A percentile compares a stretch with the other conserved stretches of the same genome.
Conservation (phyloP, 1,140 invertebrate genomes). For the Pteromalus puparum region DNA sequence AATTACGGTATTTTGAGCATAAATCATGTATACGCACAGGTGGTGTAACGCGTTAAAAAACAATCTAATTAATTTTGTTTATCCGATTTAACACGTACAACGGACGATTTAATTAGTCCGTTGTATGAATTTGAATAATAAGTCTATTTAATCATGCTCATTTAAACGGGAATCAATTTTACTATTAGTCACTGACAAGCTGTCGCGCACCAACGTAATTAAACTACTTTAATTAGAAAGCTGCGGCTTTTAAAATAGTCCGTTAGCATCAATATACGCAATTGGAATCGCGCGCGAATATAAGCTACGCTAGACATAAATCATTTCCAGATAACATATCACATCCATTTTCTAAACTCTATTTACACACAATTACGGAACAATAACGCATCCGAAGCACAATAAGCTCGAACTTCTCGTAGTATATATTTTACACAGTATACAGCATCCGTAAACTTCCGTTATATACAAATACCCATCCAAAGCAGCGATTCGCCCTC, state of each 20-base stretch:
- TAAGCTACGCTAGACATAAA: not conserved
- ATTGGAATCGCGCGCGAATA: not conserved
- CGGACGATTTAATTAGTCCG: too few relatives aligned
- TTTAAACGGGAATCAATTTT: slow-evolving; percentile 29
- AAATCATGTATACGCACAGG: too few relatives aligned
- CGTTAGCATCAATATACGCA: not conserved
- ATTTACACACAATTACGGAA: not conserved
- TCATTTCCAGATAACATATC: not conserved
- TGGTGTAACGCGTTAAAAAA: too few relatives aligned
- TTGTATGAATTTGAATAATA: not conserved
- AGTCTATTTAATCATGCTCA: not conserved
- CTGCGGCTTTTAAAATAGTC: not conserved
- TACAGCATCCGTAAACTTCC: not conserved
- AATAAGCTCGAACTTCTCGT: not conserved
- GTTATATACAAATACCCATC: not conserved
- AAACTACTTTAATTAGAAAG: slow-evolving; percentile 30
- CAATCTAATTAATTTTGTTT: too few relatives aligned
- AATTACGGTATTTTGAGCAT: not conserved
- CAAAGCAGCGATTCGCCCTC: not conserved
- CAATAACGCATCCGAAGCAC: not conserved
- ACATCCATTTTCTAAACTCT: not conserved
- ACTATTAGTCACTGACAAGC: slow-evolving; percentile 17
- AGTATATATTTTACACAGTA: not conserved
- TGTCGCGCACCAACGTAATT: slow-evolving; percentile 1
- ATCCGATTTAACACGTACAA: too few relatives aligned